phyloP scores from a whole-genome alignment of 1,140 invertebrate species.

The Chymomyza costata region DNA sequence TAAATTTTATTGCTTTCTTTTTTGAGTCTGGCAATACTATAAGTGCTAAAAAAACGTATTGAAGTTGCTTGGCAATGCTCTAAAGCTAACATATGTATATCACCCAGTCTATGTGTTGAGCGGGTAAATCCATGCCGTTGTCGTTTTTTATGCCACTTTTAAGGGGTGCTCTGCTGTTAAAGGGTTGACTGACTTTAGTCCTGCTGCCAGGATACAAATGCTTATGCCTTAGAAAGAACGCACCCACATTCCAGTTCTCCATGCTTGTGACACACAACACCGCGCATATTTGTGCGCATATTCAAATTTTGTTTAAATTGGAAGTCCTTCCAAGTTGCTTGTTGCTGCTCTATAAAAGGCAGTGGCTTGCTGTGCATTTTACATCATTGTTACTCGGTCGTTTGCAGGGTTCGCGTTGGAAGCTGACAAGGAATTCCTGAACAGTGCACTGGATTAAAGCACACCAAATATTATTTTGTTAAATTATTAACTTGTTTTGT shows the following conservation, averaged over 20 bases:
- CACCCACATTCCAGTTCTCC: slow-evolving; percentile 25
- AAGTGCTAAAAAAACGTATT: too few relatives aligned
- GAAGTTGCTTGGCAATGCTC: too few relatives aligned
- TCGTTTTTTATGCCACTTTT: slow-evolving; percentile 17
- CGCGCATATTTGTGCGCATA: slow-evolving; percentile 48
- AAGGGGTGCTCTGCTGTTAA: slow-evolving; percentile 6
- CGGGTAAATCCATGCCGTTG: too few relatives aligned
- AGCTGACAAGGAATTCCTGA: slow-evolving; percentile 2
- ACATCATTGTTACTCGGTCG: slow-evolving; percentile 31
- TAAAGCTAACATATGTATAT: too few relatives aligned
- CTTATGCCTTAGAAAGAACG: slow-evolving; percentile 8
- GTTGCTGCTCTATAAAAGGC: slow-evolving; percentile 50
- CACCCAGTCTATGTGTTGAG: too few relatives aligned
- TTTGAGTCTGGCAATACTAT: too few relatives aligned
- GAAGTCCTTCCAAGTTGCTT: slow-evolving; percentile 37
- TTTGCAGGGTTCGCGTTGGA: slow-evolving; percentile 14
- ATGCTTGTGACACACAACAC: too few relatives aligned
- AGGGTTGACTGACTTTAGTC: slow-evolving; percentile 49
- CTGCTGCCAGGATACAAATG: neutral
- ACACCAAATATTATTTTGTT: too few relatives aligned
- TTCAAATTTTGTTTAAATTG: slow-evolving; percentile 63
- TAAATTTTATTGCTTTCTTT: too few relatives aligned
- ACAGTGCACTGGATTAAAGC: too few relatives aligned
- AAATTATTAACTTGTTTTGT: too few relatives aligned
- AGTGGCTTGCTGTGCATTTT: neutral